Conservation (phyloP, 2,113 vertebrate species). For the Brienomyrus longianalis region DNA sequence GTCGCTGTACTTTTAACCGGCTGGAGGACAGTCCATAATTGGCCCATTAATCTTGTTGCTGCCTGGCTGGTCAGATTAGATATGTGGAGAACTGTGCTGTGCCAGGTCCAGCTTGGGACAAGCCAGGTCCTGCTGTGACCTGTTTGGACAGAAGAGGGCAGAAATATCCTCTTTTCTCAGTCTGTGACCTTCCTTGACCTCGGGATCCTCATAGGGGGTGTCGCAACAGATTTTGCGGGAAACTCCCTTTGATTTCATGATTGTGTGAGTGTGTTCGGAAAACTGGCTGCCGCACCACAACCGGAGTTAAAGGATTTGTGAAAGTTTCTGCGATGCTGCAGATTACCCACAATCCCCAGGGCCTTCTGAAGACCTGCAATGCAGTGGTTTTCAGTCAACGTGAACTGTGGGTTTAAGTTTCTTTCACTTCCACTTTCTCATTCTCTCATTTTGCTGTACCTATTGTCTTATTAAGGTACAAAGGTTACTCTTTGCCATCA, state of each 20-base stretch:
- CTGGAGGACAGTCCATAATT: neutral
- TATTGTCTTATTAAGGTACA: neutral
- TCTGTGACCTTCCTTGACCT: neutral
- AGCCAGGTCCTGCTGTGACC: neutral
- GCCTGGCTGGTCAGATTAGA: constrained; percentile 5
- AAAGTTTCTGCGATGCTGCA: neutral
- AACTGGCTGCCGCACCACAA: neutral
- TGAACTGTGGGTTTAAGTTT: neutral
- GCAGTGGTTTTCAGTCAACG: neutral
- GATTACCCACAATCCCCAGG: constrained; percentile 5
- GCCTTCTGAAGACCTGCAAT: neutral
- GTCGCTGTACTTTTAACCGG: neutral
- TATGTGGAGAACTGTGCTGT: neutral
- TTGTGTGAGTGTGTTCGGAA: neutral
- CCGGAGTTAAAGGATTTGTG: constrained; percentile 3
- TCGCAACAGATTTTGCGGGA: neutral
- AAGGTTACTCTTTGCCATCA: neutral
- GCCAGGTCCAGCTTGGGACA: neutral
- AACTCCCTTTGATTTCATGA: neutral
- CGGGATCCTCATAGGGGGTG: neutral
- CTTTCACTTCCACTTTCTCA: neutral
- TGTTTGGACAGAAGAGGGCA: constrained; percentile 1
- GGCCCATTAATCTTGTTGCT: neutral
- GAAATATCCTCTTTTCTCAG: neutral
- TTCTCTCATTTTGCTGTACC: neutral